A percentile compares a stretch with the other conserved stretches of the same genome.
Evolutionary conservation across 1,140 invertebrate species (phyloP).

Genomic region (Reticulitermes speratus): DNA sequence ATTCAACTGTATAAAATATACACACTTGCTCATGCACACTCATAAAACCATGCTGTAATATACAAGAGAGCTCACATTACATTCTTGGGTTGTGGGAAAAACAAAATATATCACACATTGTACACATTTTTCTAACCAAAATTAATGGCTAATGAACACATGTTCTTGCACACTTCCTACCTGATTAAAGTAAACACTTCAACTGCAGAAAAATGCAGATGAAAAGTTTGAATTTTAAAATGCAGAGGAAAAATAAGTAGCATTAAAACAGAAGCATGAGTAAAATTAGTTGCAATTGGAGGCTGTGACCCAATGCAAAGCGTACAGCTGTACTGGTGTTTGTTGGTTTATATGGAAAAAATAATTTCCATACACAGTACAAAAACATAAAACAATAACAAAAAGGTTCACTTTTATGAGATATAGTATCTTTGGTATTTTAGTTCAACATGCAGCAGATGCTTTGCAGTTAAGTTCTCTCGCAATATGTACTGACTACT

Average conservation of each 20-base stretch:
- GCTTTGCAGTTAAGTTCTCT: neutral
- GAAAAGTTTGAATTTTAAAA: neutral
- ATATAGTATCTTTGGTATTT: neutral
- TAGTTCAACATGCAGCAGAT: neutral
- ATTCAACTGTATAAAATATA: neutral
- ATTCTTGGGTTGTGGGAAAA: neutral
- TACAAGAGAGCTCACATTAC: neutral
- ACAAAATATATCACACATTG: neutral
- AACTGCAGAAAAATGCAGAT: neutral
- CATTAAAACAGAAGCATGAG: neutral
- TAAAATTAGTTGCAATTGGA: neutral
- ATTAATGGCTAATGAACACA: neutral
- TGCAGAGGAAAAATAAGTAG: neutral
- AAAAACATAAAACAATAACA: neutral
- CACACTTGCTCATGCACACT: neutral
- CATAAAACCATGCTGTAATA: neutral
- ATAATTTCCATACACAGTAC: neutral
- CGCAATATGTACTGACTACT: neutral
- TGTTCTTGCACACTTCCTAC: neutral
- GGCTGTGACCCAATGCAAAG: neutral
- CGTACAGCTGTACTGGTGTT: conserved; percentile 18
- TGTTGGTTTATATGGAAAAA: neutral
- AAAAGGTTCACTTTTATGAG: neutral
- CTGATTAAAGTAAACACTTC: conserved; percentile 1
- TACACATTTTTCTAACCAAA: neutral